Conservation (phyloP, 35 echinoderm and acorn worm genomes). For the Ophioderma brevispina region DNA sequence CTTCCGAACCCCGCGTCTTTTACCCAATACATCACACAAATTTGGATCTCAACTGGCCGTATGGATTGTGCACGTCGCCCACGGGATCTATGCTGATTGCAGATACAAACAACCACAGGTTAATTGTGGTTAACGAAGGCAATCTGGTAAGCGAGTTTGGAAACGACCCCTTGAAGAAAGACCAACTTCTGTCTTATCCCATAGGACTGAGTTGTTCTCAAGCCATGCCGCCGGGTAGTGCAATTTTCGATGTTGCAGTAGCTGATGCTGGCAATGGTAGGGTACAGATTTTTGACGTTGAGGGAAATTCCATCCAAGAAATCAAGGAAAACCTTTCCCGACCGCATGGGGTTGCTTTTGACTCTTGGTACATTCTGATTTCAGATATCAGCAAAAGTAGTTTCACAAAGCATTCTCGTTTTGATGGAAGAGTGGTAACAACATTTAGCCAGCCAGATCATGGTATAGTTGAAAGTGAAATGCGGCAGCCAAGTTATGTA, state of each 20-base stretch:
- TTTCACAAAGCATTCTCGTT: not conserved
- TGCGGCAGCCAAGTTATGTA: not conserved
- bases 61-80: not conserved
- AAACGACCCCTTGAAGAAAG: not conserved
- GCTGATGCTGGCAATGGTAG: not conserved
- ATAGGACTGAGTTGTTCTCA: not conserved
- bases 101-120: not conserved
- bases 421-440: not conserved
- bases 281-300: too few species aligned
- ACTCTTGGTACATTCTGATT: not conserved
- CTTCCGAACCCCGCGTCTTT: too few species aligned
- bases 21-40: too few species aligned
- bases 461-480: not conserved
- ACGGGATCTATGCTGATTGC: not conserved
- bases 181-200: not conserved
- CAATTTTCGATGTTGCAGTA: not conserved
- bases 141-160: too few species aligned
- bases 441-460: not conserved
- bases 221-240: not conserved
- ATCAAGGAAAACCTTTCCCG: not conserved
- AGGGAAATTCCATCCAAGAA: not conserved
- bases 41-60: not conserved
- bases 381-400: not conserved
- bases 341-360: not conserved
- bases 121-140: not conserved